phyloP scores from a whole-genome alignment of 2,113 vertebrate genomes.

The Heterocephalus glaber region DNA sequence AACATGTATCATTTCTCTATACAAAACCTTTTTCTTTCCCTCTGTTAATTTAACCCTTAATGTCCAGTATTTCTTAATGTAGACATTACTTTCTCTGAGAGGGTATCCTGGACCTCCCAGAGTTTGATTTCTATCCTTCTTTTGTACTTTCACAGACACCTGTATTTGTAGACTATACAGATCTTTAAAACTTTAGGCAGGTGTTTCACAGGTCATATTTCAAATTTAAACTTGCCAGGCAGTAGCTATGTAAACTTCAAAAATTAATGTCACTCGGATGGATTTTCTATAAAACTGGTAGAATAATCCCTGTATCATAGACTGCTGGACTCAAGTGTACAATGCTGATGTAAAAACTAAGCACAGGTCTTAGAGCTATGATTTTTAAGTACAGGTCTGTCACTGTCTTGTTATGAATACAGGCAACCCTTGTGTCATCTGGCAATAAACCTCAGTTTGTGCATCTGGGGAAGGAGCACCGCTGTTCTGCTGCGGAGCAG shows the following conservation, averaged over 20 bases:
- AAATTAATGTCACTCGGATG: neutral
- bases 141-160: neutral
- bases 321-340: neutral
- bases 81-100: neutral
- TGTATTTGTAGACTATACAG: neutral
- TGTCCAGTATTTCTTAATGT: neutral
- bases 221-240: neutral
- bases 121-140: neutral
- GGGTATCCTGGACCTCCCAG: neutral
- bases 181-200: neutral
- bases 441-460: neutral
- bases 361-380: neutral
- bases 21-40: neutral
- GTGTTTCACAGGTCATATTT: neutral
- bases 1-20: neutral
- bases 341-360: neutral
- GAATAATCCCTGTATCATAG: neutral
- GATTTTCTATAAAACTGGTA: neutral
- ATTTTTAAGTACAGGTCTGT: neutral
- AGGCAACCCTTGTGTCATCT: neutral
- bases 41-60: neutral
- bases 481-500: neutral
- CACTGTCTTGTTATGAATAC: neutral
- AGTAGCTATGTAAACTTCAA: neutral
- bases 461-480: neutral